Conservation (phyloP, 2,113 vertebrate genomes). For the Hippopotamus amphibius region DNA sequence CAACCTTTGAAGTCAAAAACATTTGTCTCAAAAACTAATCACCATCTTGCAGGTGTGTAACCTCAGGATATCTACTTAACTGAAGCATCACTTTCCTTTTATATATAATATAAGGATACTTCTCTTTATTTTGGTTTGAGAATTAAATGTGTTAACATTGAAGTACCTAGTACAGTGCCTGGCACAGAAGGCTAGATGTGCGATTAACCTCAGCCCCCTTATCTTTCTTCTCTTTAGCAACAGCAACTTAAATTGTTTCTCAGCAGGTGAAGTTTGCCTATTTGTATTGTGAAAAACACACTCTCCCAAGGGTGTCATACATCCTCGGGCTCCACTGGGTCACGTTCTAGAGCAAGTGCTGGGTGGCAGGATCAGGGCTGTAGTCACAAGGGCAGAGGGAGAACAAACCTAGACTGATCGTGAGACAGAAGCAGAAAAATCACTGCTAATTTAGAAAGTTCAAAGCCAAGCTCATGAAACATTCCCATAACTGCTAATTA, state of each 20-base stretch:
- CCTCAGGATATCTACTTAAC: background rate
- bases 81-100: background rate
- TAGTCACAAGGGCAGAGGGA: background rate
- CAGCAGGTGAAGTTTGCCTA: background rate
- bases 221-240: background rate
- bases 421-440: slow-evolving; percentile 26
- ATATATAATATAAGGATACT: background rate
- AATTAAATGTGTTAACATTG: background rate
- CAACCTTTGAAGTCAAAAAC: background rate
- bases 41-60: background rate
- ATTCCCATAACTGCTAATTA: background rate
- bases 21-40: slow-evolving; percentile 10
- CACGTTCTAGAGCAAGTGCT: background rate
- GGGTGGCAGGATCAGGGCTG: background rate
- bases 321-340: background rate
- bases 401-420: background rate
- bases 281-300: background rate
- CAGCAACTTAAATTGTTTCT: background rate
- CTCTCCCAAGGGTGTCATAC: background rate
- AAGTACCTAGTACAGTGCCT: background rate
- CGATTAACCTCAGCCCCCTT: background rate
- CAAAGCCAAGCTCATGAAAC: background rate
- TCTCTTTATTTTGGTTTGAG: slow-evolving; percentile 45
- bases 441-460: slow-evolving; percentile 9
- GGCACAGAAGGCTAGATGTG: too few relatives aligned